phyloP scores from a whole-genome alignment of 2,888 invertebrate species.

The Sarcophaga variegata region DNA sequence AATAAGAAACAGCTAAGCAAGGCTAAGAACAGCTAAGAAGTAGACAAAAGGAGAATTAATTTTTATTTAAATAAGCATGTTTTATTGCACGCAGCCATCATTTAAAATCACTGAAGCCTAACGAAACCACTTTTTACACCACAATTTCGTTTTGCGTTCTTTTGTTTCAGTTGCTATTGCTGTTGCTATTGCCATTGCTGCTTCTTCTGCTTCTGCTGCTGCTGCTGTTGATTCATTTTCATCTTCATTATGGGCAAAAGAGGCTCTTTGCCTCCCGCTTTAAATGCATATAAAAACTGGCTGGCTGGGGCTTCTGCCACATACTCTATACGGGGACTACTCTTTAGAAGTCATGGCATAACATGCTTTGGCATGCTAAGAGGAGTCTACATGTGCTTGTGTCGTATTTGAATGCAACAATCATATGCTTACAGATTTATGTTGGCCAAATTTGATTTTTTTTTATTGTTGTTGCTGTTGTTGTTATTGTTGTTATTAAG shows the following conservation, averaged over 20 bases:
- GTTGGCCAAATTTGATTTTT: constrained; percentile 62
- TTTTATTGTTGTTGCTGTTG: constrained; percentile 23
- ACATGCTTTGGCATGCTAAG: background rate
- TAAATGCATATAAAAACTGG: background rate
- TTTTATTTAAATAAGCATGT: constrained; percentile 69
- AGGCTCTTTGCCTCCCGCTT: background rate
- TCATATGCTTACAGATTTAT: constrained; percentile 57
- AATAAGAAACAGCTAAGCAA: background rate
- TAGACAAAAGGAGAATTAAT: constrained; percentile 63
- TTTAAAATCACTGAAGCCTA: constrained; percentile 68
- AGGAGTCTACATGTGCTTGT: background rate
- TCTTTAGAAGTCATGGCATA: background rate
- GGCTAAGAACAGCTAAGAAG: background rate
- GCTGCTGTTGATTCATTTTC: background rate
- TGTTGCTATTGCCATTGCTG: background rate
- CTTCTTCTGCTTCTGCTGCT: no score
- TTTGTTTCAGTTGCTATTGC: background rate
- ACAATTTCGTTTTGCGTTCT: constrained; percentile 50
- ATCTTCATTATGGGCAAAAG: constrained; percentile 19
- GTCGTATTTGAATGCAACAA: background rate
- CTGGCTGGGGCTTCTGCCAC: background rate
- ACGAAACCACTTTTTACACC: constrained; percentile 66
- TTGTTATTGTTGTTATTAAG: constrained; percentile 52
- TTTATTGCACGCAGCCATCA: constrained; percentile 70
- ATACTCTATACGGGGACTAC: no score